phyloP scores from a whole-genome alignment of 2,113 vertebrate species.

The Globicephala melas region DNA sequence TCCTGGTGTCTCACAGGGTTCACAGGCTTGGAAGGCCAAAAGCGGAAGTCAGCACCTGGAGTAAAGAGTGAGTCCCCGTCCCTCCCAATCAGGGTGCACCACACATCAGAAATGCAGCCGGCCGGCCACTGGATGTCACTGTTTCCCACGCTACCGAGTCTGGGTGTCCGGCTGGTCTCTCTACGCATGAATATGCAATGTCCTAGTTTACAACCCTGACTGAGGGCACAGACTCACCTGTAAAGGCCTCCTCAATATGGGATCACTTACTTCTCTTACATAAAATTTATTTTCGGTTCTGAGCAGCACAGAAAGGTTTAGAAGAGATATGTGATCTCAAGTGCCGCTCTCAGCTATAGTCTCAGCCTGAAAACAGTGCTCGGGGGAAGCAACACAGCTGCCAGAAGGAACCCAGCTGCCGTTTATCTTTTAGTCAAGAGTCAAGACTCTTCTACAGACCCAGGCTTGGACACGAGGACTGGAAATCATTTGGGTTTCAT shows the following conservation, averaged over 20 bases:
- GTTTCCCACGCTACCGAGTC: not conserved
- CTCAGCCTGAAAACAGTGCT: not conserved
- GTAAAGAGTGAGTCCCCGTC: fast-evolving
- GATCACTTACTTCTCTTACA: not conserved
- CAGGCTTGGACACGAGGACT: not conserved
- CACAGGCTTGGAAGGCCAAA: not conserved
- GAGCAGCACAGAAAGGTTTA: not conserved
- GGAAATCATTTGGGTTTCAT: not conserved
- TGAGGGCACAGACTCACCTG: not conserved
- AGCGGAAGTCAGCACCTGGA: not conserved
- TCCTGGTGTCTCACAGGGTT: not conserved
- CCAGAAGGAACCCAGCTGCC: not conserved
- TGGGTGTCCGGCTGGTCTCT: not conserved
- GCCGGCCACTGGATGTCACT: constrained; percentile 28
- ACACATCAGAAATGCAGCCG: not conserved
- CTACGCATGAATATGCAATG: fast-evolving
- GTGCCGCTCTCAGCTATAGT: not conserved
- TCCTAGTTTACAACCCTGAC: fast-evolving
- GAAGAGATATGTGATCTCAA: not conserved
- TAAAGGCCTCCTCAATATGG: not conserved
- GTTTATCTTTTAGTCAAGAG: not conserved
- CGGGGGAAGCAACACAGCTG: not conserved
- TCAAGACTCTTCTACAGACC: not conserved
- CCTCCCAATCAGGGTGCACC: not conserved
- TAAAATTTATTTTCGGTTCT: constrained; percentile 34